These are phyloP conservation scores for Synergus japonicus DNA, from an alignment of 2,888 invertebrate genomes.

Conservation along the genomic window DNA sequence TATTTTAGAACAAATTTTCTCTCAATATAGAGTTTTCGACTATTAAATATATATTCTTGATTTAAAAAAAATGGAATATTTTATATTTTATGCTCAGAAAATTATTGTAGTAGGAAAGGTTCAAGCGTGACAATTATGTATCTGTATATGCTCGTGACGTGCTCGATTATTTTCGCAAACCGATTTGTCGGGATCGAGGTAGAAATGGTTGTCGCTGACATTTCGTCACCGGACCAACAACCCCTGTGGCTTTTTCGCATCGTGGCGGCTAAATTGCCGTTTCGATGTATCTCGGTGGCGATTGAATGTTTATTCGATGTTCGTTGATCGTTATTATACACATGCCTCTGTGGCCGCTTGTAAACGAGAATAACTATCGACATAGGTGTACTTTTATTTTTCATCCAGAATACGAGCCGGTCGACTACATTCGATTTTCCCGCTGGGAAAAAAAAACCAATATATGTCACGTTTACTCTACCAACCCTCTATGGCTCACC, in stretches of 20 bases:
- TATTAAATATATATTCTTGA: neutral
- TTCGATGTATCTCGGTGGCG: slow-evolving; percentile 28
- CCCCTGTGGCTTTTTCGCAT: slow-evolving; percentile 38
- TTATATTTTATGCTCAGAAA: neutral
- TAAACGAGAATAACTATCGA: slow-evolving; percentile 36
- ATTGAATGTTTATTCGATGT: slow-evolving; percentile 39
- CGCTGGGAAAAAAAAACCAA: neutral
- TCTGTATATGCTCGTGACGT: slow-evolving; percentile 30
- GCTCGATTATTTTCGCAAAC: slow-evolving; percentile 36
- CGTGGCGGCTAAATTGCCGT: slow-evolving; percentile 38
- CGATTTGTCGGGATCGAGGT: slow-evolving; percentile 16
- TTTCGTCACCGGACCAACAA: slow-evolving; percentile 33
- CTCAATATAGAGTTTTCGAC: no score
- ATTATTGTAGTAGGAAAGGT: neutral
- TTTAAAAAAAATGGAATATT: neutral
- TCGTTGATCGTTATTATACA: slow-evolving; percentile 38
- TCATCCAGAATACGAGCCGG: slow-evolving; percentile 13
- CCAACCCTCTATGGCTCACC: neutral
- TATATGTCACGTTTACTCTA: slow-evolving; percentile 1
- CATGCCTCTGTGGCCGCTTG: slow-evolving; percentile 34
- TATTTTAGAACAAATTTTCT: no score
- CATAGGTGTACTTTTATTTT: slow-evolving; percentile 35
- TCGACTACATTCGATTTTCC: slow-evolving; percentile 21
- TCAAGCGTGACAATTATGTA: slow-evolving; percentile 23
- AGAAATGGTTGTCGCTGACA: slow-evolving; percentile 38